Conservation (phyloP, 2,797 vertebrate species). For the Acanthiza pusilla region DNA sequence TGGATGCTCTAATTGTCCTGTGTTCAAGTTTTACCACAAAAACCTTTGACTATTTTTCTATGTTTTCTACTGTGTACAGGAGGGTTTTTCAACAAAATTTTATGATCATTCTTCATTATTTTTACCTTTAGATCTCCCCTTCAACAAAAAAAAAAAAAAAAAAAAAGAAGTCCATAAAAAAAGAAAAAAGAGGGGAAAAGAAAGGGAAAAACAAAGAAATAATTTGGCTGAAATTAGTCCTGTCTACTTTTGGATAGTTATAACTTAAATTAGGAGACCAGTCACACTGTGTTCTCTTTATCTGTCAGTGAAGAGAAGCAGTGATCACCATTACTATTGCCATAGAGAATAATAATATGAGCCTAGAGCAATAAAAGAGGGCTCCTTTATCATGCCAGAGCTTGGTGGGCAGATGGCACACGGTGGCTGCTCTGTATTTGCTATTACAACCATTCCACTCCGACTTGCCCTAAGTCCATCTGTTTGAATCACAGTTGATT, state of each 20-base stretch:
- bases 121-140: not conserved
- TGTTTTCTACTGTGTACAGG: not conserved
- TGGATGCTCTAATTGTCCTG: not conserved
- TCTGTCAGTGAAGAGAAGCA: not conserved
- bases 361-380: not conserved
- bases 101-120: not conserved
- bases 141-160: not conserved
- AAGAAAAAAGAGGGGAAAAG: rapidly evolving
- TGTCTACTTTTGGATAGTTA: not conserved
- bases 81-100: not conserved
- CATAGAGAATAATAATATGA: not conserved
- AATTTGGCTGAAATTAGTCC: not conserved
- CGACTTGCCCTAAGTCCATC: not conserved
- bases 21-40: not conserved
- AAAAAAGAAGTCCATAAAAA: not conserved
- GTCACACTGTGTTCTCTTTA: not conserved
- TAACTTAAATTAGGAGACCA: not conserved
- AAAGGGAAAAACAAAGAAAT: rapidly evolving
- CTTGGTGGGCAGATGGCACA: not conserved
- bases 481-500: not conserved
- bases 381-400: not conserved
- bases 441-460: not conserved
- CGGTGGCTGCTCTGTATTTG: not conserved
- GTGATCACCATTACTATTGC: not conserved
- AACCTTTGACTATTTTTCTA: not conserved